phyloP scores from a whole-genome alignment of 2,888 invertebrate genomes.

The Limnephilus rhombicus region DNA sequence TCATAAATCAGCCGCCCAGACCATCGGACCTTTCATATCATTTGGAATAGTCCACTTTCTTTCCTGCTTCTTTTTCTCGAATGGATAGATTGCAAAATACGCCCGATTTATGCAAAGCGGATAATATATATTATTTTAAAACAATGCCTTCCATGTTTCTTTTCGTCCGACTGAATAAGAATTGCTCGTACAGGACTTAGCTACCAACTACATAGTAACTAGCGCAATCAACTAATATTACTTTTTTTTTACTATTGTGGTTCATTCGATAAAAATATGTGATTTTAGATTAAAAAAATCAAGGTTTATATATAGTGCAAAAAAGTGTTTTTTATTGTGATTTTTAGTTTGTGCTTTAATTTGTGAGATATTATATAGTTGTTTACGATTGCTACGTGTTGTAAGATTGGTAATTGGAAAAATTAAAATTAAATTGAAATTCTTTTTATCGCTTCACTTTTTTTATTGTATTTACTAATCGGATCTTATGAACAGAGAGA shows the following conservation, averaged over 20 bases:
- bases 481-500: not conserved
- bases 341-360: not conserved
- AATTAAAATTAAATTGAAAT: not conserved
- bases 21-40: slow-evolving; percentile 33
- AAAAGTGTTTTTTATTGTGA: not conserved
- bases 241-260: not conserved
- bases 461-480: not conserved
- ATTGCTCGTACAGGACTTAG: not conserved
- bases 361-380: not conserved
- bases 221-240: not conserved
- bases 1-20: slow-evolving; percentile 37
- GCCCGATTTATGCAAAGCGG: not conserved
- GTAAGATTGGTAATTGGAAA: not conserved
- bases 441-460: not conserved
- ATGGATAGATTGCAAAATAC: not conserved
- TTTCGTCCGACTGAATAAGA: not conserved
- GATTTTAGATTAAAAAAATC: not conserved
- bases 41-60: slow-evolving; percentile 16
- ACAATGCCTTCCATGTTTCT: not conserved
- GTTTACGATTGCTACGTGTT: not conserved
- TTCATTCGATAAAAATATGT: not conserved
- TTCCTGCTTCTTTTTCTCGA: slow-evolving; percentile 10
- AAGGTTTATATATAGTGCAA: not conserved
- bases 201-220: not conserved
- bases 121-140: slow-evolving; percentile 1